Base-by-base conservation (phyloP, 2,888 invertebrate genomes). In the Patella ulyssiponensis region DNA sequence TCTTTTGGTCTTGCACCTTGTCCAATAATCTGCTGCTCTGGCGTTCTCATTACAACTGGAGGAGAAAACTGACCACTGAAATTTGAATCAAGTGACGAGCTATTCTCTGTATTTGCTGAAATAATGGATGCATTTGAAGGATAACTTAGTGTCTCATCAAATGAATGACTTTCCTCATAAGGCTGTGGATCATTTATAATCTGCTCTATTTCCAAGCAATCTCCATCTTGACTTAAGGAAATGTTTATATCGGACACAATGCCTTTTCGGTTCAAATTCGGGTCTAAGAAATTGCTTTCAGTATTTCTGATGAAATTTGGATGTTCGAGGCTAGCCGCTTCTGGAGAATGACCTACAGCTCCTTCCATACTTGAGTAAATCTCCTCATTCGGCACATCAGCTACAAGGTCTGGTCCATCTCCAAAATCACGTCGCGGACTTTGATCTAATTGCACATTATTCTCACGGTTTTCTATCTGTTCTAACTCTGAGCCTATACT, bases 1-100 rank as follows among this genome's bases (percentile, higher is more conserved):
- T 87, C 88, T 80, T 88, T 88, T 5, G 88, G 88, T 51, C 88
- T 81, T 17, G 88, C 88, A 64, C 88, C 88, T 69, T 79, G 74
- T 33, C 83, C 83, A 44, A 79, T 73, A 15, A 33, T 64, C 15
- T 71, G 74, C n/a, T 73, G 69, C 17, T 64, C 64, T 23, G 20
- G 64, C 14, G 20, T 64, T 64, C 64, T 64, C 64, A 64, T 64
- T 12, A 64, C 23, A 1, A 64, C 64, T 20, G 23, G 23, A 64
- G 20, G 20, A 20, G 23, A 15, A 64, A 23, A 64, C 64, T 23
- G 20, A 4, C 64, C 64, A 64, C 71, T 71, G 33, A 15, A 64
- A 23, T 64, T 23, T 64, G 64, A 64, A 64, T 64, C 64, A 23
- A 64, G 23, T 23, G 64, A 64, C 11, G 64, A 64, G 23, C 11